phyloP scores from a whole-genome alignment of 2,888 invertebrate genomes.

The Lithophane socia region DNA sequence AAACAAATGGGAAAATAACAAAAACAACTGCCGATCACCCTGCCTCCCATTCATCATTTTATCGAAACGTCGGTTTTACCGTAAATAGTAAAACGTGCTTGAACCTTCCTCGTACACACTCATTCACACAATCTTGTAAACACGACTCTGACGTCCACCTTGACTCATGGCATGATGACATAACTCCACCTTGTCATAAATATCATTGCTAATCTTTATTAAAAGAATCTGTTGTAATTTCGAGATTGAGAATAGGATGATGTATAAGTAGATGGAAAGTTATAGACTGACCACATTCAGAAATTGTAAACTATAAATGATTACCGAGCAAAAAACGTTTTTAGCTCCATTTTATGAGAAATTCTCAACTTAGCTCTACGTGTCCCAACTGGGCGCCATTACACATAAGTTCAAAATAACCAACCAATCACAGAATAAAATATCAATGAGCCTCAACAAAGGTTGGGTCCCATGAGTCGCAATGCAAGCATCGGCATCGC shows the following conservation, averaged over 20 bases:
- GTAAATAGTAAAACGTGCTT: slow-evolving; percentile 34
- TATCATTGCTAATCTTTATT: slow-evolving; percentile 56
- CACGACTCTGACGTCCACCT: slow-evolving; percentile 38
- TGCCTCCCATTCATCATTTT: slow-evolving; percentile 18
- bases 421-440: background rate
- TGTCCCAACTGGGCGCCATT: slow-evolving; percentile 48
- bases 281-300: background rate
- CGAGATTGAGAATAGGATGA: too few relatives aligned
- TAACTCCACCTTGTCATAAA: slow-evolving; percentile 39
- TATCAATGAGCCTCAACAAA: slow-evolving; percentile 14
- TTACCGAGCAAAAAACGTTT: background rate
- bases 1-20: slow-evolving; percentile 7
- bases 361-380: background rate
- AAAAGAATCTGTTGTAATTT: slow-evolving; percentile 31
- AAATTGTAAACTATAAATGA: background rate
- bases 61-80: slow-evolving; percentile 16
- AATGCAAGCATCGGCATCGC: background rate
- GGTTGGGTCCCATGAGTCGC: background rate
- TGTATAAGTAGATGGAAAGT: too few relatives aligned
- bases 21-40: background rate
- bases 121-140: slow-evolving; percentile 30
- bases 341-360: background rate
- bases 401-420: slow-evolving; percentile 8
- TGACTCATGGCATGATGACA: slow-evolving; percentile 52
- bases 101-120: slow-evolving; percentile 28